Evolutionary conservation across 2,797 vertebrate species (phyloP), one percentile per base, ranked within the genome.

Genomic region (Cuculus canorus): DNA sequence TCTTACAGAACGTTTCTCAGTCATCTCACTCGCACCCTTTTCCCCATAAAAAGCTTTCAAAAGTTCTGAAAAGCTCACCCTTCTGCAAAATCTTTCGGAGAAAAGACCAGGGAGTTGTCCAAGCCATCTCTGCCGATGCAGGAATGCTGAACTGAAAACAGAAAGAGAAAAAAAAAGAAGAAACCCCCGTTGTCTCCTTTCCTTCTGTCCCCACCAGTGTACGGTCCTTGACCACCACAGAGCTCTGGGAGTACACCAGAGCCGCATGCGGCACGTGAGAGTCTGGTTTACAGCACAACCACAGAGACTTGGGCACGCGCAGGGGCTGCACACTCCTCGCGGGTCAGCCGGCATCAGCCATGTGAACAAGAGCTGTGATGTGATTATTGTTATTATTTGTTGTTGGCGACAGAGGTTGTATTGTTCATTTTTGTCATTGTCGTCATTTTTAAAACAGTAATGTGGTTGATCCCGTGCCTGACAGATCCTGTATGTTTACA

Each of bases 401-500:
- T 80, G 68, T 8, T 81, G 93, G 21, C 28, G 88, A 43, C 92
- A 63, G 72, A 77, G 78, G 92, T 69, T 94, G 83, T 48, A 59
- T 77, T 87, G 78, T 84, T 94, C 82, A 14, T 90, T 93, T 63
- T 14, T 61, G 48, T 92, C 54, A 1, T 13, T 87, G 92, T 88
- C 65, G 47, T 86, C 72, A 0, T 37, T 39, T 63, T 61, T 33
- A 23, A 73, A 61, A 32, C 89, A 92, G 95, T 94, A 90, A 86
- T 45, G 54, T 94, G 94, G 96, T 37, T 95, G 93, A 88, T 66
- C 79, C 75, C 4, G 5, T 27, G 76, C 90, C 80, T 53, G 82
- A 71, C 70, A 32, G 32, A 17, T 41, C 82, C 93, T 83, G 15
- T 56, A 69, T 96, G 95, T 96, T 97, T 97, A 96, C 94, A 95